A percentile compares a stretch with the other conserved stretches of the same genome.
These are phyloP conservation scores for Tonatia bakeri DNA, from an alignment of 2,113 vertebrate genomes.

Conservation along the genomic window DNA sequence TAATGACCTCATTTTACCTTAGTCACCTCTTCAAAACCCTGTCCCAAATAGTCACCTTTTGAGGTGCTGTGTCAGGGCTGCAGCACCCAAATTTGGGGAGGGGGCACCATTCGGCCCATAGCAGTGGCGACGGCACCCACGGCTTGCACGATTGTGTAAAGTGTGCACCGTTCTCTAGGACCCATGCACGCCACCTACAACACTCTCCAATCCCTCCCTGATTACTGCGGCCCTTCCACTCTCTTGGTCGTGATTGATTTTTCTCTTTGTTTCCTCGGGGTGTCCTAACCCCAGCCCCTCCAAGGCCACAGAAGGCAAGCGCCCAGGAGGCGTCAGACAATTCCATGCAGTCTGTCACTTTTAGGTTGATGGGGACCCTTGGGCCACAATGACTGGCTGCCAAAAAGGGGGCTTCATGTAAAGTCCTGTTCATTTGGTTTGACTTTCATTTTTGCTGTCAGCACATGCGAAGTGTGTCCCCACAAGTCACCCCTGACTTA, in stretches of 20 bases:
- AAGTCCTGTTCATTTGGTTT: background rate
- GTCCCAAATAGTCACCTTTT: background rate
- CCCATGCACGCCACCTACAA: rapidly evolving
- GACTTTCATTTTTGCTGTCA: background rate
- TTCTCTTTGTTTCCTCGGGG: background rate
- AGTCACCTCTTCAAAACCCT: background rate
- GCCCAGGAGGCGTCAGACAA: rapidly evolving
- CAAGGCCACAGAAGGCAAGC: rapidly evolving
- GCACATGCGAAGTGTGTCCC: background rate
- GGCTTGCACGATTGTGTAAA: rapidly evolving
- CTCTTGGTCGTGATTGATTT: background rate
- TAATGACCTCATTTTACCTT: background rate
- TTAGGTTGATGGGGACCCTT: background rate
- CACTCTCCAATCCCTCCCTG: rapidly evolving
- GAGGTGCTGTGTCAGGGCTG: background rate
- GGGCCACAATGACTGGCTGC: background rate
- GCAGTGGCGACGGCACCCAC: rapidly evolving
- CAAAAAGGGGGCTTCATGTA: background rate
- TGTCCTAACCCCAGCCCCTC: background rate
- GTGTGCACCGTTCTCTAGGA: rapidly evolving
- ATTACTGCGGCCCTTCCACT: rapidly evolving
- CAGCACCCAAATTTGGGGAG: rapidly evolving
- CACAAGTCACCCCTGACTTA: background rate
- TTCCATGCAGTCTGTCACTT: rapidly evolving
- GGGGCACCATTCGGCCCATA: rapidly evolving